A percentile compares a stretch with the other conserved stretches of the same genome.
These are phyloP conservation scores for Ectemnius lituratus DNA, from an alignment of 2,888 invertebrate species.

Conservation along the genomic window DNA sequence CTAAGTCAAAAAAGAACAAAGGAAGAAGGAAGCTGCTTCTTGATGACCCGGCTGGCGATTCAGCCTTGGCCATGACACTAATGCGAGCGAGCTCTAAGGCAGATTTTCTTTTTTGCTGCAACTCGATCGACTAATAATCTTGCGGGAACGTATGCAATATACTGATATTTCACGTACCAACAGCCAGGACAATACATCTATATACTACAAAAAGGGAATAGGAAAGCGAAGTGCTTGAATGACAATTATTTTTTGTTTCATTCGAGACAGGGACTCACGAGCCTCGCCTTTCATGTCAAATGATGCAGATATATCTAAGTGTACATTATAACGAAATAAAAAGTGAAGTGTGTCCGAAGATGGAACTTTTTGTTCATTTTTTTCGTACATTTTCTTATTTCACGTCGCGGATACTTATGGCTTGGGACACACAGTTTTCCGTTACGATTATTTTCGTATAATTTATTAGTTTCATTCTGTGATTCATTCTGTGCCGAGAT, in stretches of 20 bases:
- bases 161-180: constrained; percentile 14
- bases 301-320: constrained; percentile 42
- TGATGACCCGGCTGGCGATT: constrained; percentile 56
- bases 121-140: neutral
- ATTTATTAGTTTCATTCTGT: no score
- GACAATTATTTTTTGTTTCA: constrained; percentile 12
- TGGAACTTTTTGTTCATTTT: constrained; percentile 31
- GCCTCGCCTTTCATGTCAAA: constrained; percentile 49
- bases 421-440: neutral
- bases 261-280: constrained; percentile 34
- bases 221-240: constrained; percentile 25
- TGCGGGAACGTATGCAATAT: constrained; percentile 1
- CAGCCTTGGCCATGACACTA: constrained; percentile 47
- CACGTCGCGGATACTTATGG: neutral
- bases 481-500: neutral
- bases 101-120: constrained; percentile 7
- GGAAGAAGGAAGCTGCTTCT: constrained; percentile 53
- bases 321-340: constrained; percentile 56
- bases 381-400: constrained; percentile 28
- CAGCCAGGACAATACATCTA: constrained; percentile 35
- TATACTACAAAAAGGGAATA: constrained; percentile 19
- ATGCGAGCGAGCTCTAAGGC: constrained; percentile 1
- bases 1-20: constrained; percentile 55
- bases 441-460: no score
- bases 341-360: constrained; percentile 44